A percentile compares a stretch with the other conserved stretches of the same genome.
These are phyloP conservation scores for Uria aalge DNA, from an alignment of 2,113 vertebrate species.

Conservation along the genomic window DNA sequence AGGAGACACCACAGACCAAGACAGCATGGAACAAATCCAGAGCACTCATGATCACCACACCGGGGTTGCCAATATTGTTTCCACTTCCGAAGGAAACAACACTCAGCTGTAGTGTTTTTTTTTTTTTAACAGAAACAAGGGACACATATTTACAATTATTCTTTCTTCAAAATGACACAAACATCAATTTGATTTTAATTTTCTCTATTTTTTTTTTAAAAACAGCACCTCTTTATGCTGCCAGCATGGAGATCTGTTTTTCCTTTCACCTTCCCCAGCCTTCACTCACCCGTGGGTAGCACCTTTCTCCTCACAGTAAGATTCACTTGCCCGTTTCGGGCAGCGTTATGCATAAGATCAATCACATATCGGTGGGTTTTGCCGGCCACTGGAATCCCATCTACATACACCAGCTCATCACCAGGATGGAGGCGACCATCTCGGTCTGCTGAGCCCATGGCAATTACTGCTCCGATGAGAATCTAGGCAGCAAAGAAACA, in stretches of 20 bases:
- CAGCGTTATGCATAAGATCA: constrained; percentile 95
- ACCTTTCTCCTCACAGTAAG: constrained; percentile 92
- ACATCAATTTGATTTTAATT: neutral
- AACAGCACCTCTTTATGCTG: neutral
- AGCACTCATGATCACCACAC: constrained; percentile 24
- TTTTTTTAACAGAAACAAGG: neutral
- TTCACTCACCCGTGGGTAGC: constrained; percentile 80
- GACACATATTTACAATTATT: neutral
- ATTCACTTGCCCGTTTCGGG: constrained; percentile 92
- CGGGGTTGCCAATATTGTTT: neutral
- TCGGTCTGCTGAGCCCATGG: constrained; percentile 94
- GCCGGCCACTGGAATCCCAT: constrained; percentile 91
- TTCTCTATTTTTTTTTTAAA: neutral
- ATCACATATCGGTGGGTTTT: constrained; percentile 98
- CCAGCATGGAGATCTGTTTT: neutral
- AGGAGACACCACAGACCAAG: neutral
- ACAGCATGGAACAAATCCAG: constrained; percentile 28
- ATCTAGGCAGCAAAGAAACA: constrained; percentile 77
- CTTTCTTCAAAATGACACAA: neutral
- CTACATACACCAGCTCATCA: constrained; percentile 93
- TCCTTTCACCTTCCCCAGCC: neutral
- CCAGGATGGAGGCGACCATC: constrained; percentile 94
- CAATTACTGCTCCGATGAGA: constrained; percentile 94
- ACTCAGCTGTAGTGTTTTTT: neutral
- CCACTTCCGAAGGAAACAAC: neutral